Evolutionary conservation across 2,113 vertebrate genomes (phyloP), one percentile per base, ranked within the genome.

Genomic region (Prionailurus viverrinus): DNA sequence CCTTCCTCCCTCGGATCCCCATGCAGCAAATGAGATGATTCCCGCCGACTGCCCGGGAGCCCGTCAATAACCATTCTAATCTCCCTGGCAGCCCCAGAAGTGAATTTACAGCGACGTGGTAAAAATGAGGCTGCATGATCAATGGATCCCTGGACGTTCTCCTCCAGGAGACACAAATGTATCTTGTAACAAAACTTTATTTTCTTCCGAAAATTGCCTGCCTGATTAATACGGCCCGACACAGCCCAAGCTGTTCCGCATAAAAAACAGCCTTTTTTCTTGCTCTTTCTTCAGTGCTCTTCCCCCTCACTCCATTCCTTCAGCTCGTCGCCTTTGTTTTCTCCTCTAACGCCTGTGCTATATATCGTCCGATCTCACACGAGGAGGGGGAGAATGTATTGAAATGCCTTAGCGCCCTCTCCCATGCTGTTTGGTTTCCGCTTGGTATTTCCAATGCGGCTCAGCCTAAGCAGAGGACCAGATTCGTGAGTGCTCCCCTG

Each of bases 171-270:
- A 84, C 94, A 91, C 69, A 92, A 66, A 89, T 39, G 69, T 18
- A 65, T 23, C 1, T 21, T 69, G 97, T 90, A 98, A 97, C 94
- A 95, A 97, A 98, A 98, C 96, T 97, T 98, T 97, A 96, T 98
- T 97, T 97, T 98, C 95, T 97, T 94, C 97, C 65, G 71, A 97
- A 98, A 98, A 98, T 97, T 97, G 87, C 97, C 98, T 97, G 21
- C 79, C 82, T 98, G 98, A 98, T 98, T 98, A 98, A 98, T 98
- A 91, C 0, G 1, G 92, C 93, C 95, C 74, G 94, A 95, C 95
- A 97, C 63, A 91, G 65, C 95, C 95, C 97, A 97, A 95, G 97
- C 98, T 98, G 98, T 94, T 98, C 95, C 48, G 95, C 97, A 93
- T 97, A 79, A 98, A 95, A 96, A 95, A 78, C 90, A 92, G 95